These are phyloP conservation scores for Drosophila serrata DNA, from an alignment of 1,140 invertebrate species.

Conservation along the genomic window DNA sequence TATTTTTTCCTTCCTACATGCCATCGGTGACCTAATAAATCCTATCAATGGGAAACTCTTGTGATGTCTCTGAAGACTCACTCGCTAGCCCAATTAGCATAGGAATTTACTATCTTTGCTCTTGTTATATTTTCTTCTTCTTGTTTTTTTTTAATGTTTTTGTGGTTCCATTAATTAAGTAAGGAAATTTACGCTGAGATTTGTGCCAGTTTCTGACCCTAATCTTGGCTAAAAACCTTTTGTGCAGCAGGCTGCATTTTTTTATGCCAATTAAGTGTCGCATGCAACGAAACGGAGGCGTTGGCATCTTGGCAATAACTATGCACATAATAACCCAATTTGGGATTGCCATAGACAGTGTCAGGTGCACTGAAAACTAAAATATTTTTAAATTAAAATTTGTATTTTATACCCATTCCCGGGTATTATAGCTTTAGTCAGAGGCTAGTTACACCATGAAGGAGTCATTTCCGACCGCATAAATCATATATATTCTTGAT, in stretches of 20 bases:
- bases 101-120: constrained; percentile 30
- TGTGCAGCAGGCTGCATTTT: constrained; percentile 44
- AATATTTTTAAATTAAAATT: too few relatives aligned
- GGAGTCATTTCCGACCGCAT: too few relatives aligned
- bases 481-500: too few relatives aligned
- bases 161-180: constrained; percentile 25
- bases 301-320: constrained; percentile 63
- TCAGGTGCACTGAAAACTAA: background rate
- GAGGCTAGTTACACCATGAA: too few relatives aligned
- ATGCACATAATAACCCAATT: constrained; percentile 84
- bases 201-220: constrained; percentile 50
- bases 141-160: constrained; percentile 16
- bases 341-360: constrained; percentile 25
- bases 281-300: constrained; percentile 64
- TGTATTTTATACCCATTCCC: too few relatives aligned
- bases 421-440: too few relatives aligned
- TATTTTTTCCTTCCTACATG: constrained; percentile 1
- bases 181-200: constrained; percentile 48
- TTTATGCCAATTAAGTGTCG: constrained; percentile 75
- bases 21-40: constrained; percentile 57
- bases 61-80: constrained; percentile 17
- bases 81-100: constrained; percentile 37
- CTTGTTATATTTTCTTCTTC: background rate
- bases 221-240: constrained; percentile 30
- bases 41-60: constrained; percentile 19